These are phyloP conservation scores for Scolopax mira DNA, from an alignment of 2,113 vertebrate species.

Conservation along the genomic window DNA sequence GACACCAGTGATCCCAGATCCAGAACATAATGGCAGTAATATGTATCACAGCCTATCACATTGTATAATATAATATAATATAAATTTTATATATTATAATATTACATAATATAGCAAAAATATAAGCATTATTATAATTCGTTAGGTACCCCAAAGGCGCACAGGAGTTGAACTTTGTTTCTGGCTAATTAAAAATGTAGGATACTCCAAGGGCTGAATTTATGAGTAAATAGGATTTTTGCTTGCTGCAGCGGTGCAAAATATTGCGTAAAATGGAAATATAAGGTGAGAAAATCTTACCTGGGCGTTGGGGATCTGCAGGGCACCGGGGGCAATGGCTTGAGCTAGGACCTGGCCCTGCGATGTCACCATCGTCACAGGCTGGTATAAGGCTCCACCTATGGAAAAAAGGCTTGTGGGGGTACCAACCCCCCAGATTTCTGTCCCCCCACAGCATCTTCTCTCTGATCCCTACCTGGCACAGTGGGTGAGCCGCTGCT, in stretches of 20 bases:
- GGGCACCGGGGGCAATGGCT: slow-evolving; percentile 90
- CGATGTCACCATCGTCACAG: slow-evolving; percentile 98
- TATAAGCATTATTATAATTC: neutral
- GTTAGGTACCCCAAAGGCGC: neutral
- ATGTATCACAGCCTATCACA: too few relatives aligned
- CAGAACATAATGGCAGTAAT: neutral
- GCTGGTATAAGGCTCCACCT: slow-evolving; percentile 96
- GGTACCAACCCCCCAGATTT: accelerated
- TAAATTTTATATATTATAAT: neutral
- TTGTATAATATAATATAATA: neutral
- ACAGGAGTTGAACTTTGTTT: neutral
- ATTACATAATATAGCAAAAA: too few relatives aligned
- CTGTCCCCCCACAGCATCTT: accelerated
- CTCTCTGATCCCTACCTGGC: slow-evolving; percentile 71
- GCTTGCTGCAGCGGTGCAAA: neutral
- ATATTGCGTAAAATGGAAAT: accelerated
- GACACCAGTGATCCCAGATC: neutral
- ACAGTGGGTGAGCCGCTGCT: slow-evolving; percentile 90
- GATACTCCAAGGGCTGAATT: neutral
- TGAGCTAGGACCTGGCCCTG: slow-evolving; percentile 98
- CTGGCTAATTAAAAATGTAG: neutral
- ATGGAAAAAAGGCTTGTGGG: accelerated
- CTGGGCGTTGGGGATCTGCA: slow-evolving; percentile 97
- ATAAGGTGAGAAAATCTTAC: slow-evolving; percentile 62
- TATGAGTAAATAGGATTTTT: accelerated